Percentiles rank a stretch among this genome's conserved stretches.
phyloP scores from a whole-genome alignment of 2,888 invertebrate genomes.

The Dermolepida albohirtum region DNA sequence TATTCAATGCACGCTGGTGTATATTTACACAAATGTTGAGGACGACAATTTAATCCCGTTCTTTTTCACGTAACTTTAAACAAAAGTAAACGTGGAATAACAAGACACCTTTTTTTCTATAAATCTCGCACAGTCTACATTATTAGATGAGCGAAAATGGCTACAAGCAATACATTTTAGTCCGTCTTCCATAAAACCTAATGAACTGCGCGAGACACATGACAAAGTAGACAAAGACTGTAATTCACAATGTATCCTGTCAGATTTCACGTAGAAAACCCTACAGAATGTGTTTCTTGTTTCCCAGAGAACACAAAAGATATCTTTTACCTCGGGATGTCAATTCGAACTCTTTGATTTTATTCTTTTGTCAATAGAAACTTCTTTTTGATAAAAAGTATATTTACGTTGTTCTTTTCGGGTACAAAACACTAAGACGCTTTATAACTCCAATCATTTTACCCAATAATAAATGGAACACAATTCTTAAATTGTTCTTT shows the following conservation, averaged over 20 bases:
- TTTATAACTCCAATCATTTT: too few relatives aligned
- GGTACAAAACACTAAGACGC: too few relatives aligned
- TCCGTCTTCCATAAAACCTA: conserved; percentile 14
- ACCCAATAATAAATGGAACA: too few relatives aligned
- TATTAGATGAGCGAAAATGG: not conserved
- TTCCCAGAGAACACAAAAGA: conserved; percentile 13
- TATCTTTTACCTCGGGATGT: conserved; percentile 7
- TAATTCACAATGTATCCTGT: conserved; percentile 24
- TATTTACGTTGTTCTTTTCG: not conserved
- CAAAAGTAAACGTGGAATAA: too few relatives aligned
- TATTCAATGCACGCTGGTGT: too few relatives aligned
- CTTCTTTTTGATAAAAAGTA: conserved; percentile 25
- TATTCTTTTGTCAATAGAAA: conserved; percentile 22
- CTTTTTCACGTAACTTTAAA: too few relatives aligned
- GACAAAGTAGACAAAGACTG: conserved; percentile 14
- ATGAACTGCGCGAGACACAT: conserved; percentile 23
- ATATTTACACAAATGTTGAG: too few relatives aligned
- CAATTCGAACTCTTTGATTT: conserved; percentile 27
- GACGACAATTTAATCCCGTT: too few relatives aligned
- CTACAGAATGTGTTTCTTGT: conserved; percentile 12
- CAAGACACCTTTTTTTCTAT: too few relatives aligned
- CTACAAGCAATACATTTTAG: conserved; percentile 7
- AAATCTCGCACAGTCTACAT: not conserved
- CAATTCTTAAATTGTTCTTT: too few relatives aligned
- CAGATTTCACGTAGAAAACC: conserved; percentile 18